Evolutionary conservation across 2,797 vertebrate genomes (phyloP), one percentile per base, ranked within the genome.

Genomic region (Rhynchotus rufescens): DNA sequence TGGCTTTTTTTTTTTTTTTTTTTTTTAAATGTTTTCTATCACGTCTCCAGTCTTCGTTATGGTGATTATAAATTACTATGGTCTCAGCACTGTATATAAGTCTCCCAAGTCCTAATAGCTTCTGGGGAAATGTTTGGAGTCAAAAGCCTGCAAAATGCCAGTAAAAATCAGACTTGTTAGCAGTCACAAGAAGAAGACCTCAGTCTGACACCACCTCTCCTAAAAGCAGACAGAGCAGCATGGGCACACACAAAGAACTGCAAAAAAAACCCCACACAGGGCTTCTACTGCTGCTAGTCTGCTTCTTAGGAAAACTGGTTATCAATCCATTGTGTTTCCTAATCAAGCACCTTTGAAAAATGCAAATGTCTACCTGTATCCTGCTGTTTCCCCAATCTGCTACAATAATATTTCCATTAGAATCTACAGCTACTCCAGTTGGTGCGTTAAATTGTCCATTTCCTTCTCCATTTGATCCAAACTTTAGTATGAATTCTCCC

Each of bases 331-430:
- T 40, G 4, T 8, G 59, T 85, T 82, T 64, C 76, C 67, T 34
- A 60, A 84, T 56, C 12, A 75, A 81, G 74, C 40, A 75, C 15
- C 57, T 64, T 14, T 84, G 38, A 93, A 68, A 61, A 36, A 74
- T 4, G 61, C 17, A 88, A 38, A 60, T 22, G 22, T 49, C 44
- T 95, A 99, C 99, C 99, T 99, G 99, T 98, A 99, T 99, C 90
- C 99, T 97, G 97, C 99, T 99, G 98, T 99, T 99, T 75, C 99
- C 99, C 99, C 99, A 99, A 60, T 99, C 99, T 1, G 99, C 99
- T 76, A 99, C 99, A 1, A 99, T 99, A 96, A 99, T 99, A 98
- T 99, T 99, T 52, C 99, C 99, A 21, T 99, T 99, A 26, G 98
- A 97, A 87, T 99, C 99, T 96, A 99, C 99, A 0, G 99, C 99